Evolutionary conservation across 2,888 invertebrate genomes (phyloP), one percentile per base, ranked within the genome.

Genomic region (Tenthredo scrophulariae): DNA sequence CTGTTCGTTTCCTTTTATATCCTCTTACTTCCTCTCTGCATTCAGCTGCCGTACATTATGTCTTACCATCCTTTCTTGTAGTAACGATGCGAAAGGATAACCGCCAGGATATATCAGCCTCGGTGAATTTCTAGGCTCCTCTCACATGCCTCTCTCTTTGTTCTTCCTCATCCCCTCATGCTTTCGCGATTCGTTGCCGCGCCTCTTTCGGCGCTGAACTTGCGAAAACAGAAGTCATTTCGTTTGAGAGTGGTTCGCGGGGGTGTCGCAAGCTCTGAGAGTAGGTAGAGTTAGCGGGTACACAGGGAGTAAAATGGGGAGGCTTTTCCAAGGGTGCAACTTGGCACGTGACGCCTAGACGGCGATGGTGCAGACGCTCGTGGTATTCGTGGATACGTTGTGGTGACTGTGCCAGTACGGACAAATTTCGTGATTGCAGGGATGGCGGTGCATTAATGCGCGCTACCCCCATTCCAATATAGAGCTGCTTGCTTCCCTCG

Each of bases 181-280:
- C 77, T 54, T 54, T 77, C 33, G 54, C 50, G 18, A 77, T 80
- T 80, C 80, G 80, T 62, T 62, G 40, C 62, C 22, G 58, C 62
- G 58, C 58, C 80, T 80, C 58, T 62, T 58, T 62, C 58, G 62
- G 22, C 62, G 62, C 15, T 40, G 80, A 80, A 80, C 62, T 80
- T 80, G 15, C 58, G 62, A 62, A 62, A 84, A 84, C 75, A 75
- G 75, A 84, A 84, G 84, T 84, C 54, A 84, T 75, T 84, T 54
- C 43, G 75, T 84, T 84, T 58, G 75, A 43, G 75, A 84, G 75
- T 75, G 75, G 74, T 72, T 50, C 43, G 22, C 75, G 74, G 75
- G 40, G 62, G 58, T 80, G 80, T 80, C 80, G 80, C 40, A 22
- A 62, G 26, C 58, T 54, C n/a, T 37, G 74, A 43, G 58, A 50